Evolutionary conservation across 2,888 invertebrate genomes (phyloP), one percentile per base, ranked within the genome.

Genomic region (Eustalomyia histrio): DNA sequence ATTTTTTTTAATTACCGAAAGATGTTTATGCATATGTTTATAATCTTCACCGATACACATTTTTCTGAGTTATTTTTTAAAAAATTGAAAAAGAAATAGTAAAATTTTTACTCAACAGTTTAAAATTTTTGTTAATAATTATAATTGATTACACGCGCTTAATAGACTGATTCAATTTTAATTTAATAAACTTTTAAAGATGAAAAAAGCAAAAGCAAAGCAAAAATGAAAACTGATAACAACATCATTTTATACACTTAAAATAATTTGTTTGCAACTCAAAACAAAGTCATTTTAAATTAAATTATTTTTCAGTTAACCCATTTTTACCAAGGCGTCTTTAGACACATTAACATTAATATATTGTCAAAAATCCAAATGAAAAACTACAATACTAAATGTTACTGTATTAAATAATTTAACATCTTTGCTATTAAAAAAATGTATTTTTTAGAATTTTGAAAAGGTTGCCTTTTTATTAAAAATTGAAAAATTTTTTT

Each of bases 21-120:
- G 85, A 86, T 89, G 86, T 60, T 85, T 83, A 71, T 88, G 87
- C 87, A 87, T 87, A 82, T 87, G 83, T 52, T 86, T 87, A 74
- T 87, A 87, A 71, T 88, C 88, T 79, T 88, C 88, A 74, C 83
- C 85, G 79, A 88, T 85, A 83, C 86, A 87, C 87, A 86, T 87
- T 72, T 73, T 82, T 7, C 9, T 43, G 21, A 43, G 53, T 14
- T 55, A 24, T 63, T 47, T 69, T 21, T 47, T 47, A 24, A 12
- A 61, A 61, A 47, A 5, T 43, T 43, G n/a, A 9, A 6, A 29
- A 2, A 17, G 21, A 50, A 72, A 33, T 33, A 29, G 29, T 29
- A 29, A 29, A 58, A 57, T n/a, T 73, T 58, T 65, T 35, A 29
- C 50, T 50, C 47, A 50, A 67, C 24, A 39, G 52, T 58, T 47